Evolutionary conservation across 2,888 invertebrate genomes (phyloP).

Genomic region (Drosophila phalerata): DNA sequence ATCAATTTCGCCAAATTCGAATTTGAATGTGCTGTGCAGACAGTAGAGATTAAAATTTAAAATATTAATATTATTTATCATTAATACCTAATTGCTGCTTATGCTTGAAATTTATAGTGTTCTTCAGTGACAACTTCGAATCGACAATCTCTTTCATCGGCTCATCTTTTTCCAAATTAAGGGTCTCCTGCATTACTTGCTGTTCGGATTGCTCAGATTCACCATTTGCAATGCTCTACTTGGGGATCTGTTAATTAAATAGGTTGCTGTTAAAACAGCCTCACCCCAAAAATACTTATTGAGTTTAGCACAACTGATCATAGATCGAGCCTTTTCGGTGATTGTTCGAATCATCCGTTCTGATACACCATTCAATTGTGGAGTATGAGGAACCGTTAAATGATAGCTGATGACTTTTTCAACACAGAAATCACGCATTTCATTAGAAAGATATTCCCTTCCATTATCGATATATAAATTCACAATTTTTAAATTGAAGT

Average conservation of each 20-base stretch:
- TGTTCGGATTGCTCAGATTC: not conserved
- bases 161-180: not conserved
- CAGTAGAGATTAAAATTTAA: not conserved
- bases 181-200: not conserved
- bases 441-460: slow-evolving; percentile 4
- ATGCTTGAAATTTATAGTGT: not conserved
- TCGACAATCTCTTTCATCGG: too few relatives aligned
- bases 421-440: too few relatives aligned
- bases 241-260: slow-evolving; percentile 52
- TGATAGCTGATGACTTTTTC: slow-evolving; percentile 8
- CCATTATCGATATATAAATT: slow-evolving; percentile 22
- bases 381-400: slow-evolving; percentile 18
- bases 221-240: slow-evolving; percentile 1
- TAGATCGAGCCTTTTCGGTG: slow-evolving; percentile 25
- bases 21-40: not conserved
- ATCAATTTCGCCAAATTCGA: not conserved
- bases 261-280: slow-evolving; percentile 79
- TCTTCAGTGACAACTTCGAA: not conserved
- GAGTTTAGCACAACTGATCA: slow-evolving; percentile 56
- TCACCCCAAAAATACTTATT: slow-evolving; percentile 81
- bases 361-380: slow-evolving; percentile 18
- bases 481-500: slow-evolving; percentile 12
- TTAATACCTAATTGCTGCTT: slow-evolving; percentile 1
- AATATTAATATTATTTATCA: too few relatives aligned
- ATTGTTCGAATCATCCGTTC: slow-evolving; percentile 25